Conservation (phyloP, 2,113 vertebrate species). For the Nothobranchius kuhntae region DNA sequence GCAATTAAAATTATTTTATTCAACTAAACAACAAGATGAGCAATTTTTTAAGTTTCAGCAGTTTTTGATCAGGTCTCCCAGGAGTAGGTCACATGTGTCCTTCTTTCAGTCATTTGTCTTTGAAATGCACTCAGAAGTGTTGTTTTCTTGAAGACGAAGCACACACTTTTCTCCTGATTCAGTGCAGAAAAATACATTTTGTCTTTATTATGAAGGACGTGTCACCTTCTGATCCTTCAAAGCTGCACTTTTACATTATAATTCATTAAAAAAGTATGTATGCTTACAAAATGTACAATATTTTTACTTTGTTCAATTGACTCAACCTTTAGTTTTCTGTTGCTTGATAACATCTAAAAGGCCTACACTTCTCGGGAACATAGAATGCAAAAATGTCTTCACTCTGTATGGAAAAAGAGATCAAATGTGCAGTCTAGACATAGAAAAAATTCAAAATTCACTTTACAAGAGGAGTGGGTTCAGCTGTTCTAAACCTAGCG, state of each 20-base stretch:
- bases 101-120: slow-evolving; percentile 8
- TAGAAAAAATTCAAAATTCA: neutral
- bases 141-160: neutral
- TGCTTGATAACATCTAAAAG: slow-evolving; percentile 16
- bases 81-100: neutral
- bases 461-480: neutral
- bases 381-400: slow-evolving; percentile 1
- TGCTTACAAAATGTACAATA: too few species aligned
- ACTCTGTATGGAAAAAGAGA: neutral
- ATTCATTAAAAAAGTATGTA: slow-evolving; percentile 10
- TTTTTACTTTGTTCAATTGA: too few species aligned
- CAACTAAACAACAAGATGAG: too few species aligned
- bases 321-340: too few species aligned
- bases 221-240: slow-evolving; percentile 35
- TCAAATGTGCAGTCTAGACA: slow-evolving; percentile 3
- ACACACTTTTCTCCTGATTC: slow-evolving; percentile 10
- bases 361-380: neutral
- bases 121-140: slow-evolving; percentile 1
- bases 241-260: slow-evolving; percentile 40
- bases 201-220: slow-evolving; percentile 26
- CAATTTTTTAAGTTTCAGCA: too few species aligned
- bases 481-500: too few species aligned
- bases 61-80: neutral
- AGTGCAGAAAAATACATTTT: slow-evolving; percentile 30
- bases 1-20: neutral